Base-by-base conservation (phyloP, 2,888 invertebrate species). In the Trissoscelio sp. region DNA sequence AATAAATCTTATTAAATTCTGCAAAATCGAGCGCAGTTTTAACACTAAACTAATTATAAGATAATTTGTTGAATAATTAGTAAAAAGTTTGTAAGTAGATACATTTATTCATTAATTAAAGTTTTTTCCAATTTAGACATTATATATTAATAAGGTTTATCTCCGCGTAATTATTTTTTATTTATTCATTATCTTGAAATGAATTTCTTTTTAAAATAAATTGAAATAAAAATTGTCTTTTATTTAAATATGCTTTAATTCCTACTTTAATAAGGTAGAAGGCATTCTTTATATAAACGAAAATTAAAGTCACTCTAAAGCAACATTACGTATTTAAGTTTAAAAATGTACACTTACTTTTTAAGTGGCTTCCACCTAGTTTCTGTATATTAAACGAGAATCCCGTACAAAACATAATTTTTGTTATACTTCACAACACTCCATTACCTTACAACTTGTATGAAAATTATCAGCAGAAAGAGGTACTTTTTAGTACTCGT, bases 381-480 rank as follows among this genome's bases (percentile, higher is more conserved):
- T 66, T 51, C 64, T 66, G 6, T 51, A 51, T 66, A 48, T 66
- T 66, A 66, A 66, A 66, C 48, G 48, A 51, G 48, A 66, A 66
- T 66, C 55, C 18, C 34, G 55, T 34, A 18, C 11, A 34, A 55
- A 55, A 55, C 55, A 55, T 62, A 62, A 31, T 46, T 62, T 62
- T 62, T 46, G 34, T 46, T 62, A 62, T 62, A 62, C 46, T 34
- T 62, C 46, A 62, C 44, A 62, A 62, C 46, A 31, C 46, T 46
- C 62, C 28, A 62, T 62, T 62, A 46, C 46, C 34, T 62, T 46
- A 46, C 62, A 46, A 62, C 62, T 16, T 60, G 11, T 16, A 60
- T 44, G 60, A 60, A 60, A 60, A 44, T 60, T 58, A 42, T 58
- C 18, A 58, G 58, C 22, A 58, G 24, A 58, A 58, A 39, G 24